These are phyloP conservation scores for Plutomurus gul DNA, from an alignment of 1,140 invertebrate genomes.

Conservation along the genomic window DNA sequence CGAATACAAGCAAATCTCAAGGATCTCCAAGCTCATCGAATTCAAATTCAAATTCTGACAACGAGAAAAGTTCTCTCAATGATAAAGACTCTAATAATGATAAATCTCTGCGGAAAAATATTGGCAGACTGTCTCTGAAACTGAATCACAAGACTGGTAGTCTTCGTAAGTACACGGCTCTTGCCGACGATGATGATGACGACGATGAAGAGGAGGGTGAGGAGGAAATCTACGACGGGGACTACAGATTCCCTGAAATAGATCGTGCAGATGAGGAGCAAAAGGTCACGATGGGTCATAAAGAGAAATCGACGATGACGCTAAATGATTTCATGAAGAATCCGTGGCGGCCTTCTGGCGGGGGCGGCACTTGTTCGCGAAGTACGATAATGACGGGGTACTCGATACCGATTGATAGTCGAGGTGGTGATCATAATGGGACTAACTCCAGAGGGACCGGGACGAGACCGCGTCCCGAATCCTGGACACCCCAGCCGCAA, in stretches of 20 bases:
- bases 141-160: slow-evolving; percentile 18
- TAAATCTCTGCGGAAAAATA: slow-evolving; percentile 24
- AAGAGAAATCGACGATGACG: slow-evolving; percentile 15
- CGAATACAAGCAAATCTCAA: slow-evolving; percentile 18
- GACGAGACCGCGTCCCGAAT: slow-evolving; percentile 26
- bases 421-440: background rate
- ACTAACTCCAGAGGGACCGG: background rate
- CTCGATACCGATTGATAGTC: slow-evolving; percentile 33
- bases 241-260: background rate
- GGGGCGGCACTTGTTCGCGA: background rate
- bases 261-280: background rate
- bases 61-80: slow-evolving; percentile 10
- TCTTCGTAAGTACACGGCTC: slow-evolving; percentile 3
- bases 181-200: slow-evolving; percentile 13
- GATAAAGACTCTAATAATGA: background rate
- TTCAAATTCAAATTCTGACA: slow-evolving; percentile 1
- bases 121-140: slow-evolving; percentile 34
- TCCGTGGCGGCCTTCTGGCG: slow-evolving; percentile 20
- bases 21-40: slow-evolving; percentile 41
- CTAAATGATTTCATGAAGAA: slow-evolving; percentile 46
- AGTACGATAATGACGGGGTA: slow-evolving; percentile 22
- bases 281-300: background rate
- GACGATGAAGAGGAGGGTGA: slow-evolving; percentile 6
- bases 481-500: slow-evolving; percentile 20
- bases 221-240: background rate